phyloP scores from a whole-genome alignment of 2,797 vertebrate genomes.

The Phaenicophaeus curvirostris region DNA sequence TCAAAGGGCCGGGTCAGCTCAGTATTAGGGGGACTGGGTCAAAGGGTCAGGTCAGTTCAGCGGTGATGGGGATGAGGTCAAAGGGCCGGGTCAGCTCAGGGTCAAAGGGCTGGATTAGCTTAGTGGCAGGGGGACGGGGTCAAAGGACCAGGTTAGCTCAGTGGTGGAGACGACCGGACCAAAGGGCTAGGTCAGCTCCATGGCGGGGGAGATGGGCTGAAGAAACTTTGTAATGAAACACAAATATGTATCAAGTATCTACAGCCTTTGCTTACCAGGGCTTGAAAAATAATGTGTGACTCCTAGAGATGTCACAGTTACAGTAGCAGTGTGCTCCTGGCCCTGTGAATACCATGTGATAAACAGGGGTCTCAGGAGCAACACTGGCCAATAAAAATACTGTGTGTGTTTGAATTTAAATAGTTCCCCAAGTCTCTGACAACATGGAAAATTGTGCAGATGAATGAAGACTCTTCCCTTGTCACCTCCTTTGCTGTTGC shows the following conservation, averaged over 20 bases:
- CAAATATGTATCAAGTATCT: background rate
- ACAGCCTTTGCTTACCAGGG: fast-evolving
- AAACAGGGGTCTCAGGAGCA: background rate
- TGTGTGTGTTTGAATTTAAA: fast-evolving
- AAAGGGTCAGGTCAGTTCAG: too few species aligned
- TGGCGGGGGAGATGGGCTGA: too few species aligned
- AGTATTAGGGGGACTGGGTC: too few species aligned
- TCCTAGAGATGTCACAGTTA: background rate
- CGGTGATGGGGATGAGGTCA: too few species aligned
- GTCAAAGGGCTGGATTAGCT: too few species aligned
- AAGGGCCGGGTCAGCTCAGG: too few species aligned
- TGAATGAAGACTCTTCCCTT: background rate
- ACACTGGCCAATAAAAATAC: background rate
- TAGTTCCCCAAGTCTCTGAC: background rate
- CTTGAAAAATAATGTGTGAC: background rate
- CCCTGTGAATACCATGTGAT: background rate
- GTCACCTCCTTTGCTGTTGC: background rate
- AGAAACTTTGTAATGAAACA: background rate
- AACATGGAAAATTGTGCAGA: background rate
- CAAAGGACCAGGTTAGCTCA: too few species aligned
- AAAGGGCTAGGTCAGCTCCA: background rate
- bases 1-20: too few species aligned
- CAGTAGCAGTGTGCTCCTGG: fast-evolving
- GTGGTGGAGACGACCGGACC: too few species aligned
- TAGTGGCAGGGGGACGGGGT: too few species aligned